These are phyloP conservation scores for Caenorhabditis imperialis DNA, from an alignment of 2,888 invertebrate genomes.

Conservation along the genomic window DNA sequence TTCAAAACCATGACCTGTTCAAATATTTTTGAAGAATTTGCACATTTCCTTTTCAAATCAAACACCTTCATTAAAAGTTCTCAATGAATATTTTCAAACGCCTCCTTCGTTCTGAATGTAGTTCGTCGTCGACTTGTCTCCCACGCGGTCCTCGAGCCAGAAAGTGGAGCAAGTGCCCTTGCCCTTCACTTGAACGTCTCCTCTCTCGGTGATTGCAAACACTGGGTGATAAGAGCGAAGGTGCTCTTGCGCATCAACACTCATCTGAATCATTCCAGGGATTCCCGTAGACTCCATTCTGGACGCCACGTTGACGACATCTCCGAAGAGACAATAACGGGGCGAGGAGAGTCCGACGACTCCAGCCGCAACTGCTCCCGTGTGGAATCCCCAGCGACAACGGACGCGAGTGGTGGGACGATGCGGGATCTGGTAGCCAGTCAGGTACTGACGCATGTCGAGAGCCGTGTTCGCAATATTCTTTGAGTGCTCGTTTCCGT, in stretches of 20 bases:
- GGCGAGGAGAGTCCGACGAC: constrained; percentile 75
- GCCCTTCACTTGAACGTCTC: constrained; percentile 73
- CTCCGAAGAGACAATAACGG: constrained; percentile 76
- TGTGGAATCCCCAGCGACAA: constrained; percentile 77
- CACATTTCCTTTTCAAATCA: too few species aligned
- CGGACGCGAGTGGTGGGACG: constrained; percentile 62
- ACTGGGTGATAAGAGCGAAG: constrained; percentile 60
- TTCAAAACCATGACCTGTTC: too few species aligned
- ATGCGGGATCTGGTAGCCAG: constrained; percentile 72
- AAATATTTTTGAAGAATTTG: too few species aligned
- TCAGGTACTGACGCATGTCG: constrained; percentile 73
- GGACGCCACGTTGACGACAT: constrained; percentile 70
- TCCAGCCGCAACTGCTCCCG: constrained; percentile 73
- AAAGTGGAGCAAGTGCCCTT: constrained; percentile 68
- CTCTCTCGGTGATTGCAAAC: constrained; percentile 67
- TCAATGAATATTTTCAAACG: constrained; percentile 4
- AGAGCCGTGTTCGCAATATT: constrained; percentile 72
- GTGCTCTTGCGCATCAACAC: constrained; percentile 59
- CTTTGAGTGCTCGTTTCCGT: constrained; percentile 71
- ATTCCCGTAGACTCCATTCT: constrained; percentile 67
- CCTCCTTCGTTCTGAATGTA: constrained; percentile 52
- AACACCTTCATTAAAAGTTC: too few species aligned
- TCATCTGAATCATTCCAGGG: constrained; percentile 74
- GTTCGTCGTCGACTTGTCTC: constrained; percentile 51
- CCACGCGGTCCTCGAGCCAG: constrained; percentile 66